These are phyloP conservation scores for Malurus splendens DNA, from an alignment of 2,797 vertebrate species.

Conservation along the genomic window DNA sequence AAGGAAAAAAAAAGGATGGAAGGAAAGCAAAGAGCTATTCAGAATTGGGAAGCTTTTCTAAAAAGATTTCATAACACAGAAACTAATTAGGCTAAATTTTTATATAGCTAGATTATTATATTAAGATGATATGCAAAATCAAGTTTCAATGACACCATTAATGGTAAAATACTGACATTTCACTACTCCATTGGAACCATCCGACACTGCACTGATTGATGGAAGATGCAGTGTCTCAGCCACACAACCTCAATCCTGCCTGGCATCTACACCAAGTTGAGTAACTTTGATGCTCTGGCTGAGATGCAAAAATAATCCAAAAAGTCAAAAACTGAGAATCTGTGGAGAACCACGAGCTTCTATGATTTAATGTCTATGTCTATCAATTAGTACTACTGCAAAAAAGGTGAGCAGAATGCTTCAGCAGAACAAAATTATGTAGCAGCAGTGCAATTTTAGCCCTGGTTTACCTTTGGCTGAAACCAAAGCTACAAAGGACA, in stretches of 20 bases:
- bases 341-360: not conserved
- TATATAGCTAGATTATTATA: not conserved
- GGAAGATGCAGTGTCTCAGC: not conserved
- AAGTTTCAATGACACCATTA: not conserved
- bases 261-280: not conserved
- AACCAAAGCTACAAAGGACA: not conserved
- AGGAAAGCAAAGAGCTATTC: not conserved
- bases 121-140: not conserved
- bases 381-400: rapidly evolving
- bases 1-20: not conserved
- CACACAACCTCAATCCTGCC: not conserved
- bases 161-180: not conserved
- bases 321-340: not conserved
- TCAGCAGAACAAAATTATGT: not conserved
- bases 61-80: not conserved
- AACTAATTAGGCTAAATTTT: not conserved
- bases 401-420: not conserved
- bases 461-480: not conserved
- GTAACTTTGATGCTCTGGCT: not conserved
- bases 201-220: not conserved
- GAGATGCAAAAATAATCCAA: not conserved
- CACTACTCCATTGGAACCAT: not conserved
- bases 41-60: not conserved
- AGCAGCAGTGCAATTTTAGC: not conserved
- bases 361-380: not conserved